phyloP scores from a whole-genome alignment of 2,888 invertebrate genomes.

The Nycteola revayana region DNA sequence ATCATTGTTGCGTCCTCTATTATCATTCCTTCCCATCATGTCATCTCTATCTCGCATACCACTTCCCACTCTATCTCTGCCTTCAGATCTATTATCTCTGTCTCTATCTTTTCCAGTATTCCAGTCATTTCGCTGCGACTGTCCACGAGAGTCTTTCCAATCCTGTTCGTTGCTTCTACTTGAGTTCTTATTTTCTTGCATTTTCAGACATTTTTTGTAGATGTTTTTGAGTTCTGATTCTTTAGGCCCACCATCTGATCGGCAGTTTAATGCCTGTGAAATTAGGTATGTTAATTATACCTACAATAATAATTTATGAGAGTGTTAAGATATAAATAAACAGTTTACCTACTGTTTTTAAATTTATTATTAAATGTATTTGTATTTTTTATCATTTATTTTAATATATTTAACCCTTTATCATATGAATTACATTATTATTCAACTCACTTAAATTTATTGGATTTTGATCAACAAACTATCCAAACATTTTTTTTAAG shows the following conservation, averaged over 20 bases:
- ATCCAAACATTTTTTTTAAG: no score
- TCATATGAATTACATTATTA: no score
- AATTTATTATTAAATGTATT: no score
- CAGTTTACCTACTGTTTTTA: no score
- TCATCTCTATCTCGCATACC: constrained; percentile 31
- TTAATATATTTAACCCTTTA: no score
- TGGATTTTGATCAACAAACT: no score
- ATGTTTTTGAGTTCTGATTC: constrained; percentile 82
- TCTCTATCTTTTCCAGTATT: constrained; percentile 36
- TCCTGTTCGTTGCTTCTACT: constrained; percentile 48
- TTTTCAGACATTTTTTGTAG: constrained; percentile 80
- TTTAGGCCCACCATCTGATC: constrained; percentile 80
- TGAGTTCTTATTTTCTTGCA: constrained; percentile 54
- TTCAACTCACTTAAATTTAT: no score
- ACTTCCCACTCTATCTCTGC: constrained; percentile 26
- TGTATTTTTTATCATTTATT: no score
- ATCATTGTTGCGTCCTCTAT: constrained; percentile 17
- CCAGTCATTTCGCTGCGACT: constrained; percentile 43
- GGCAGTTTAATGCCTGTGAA: constrained; percentile 80
- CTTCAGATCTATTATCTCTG: constrained; percentile 32
- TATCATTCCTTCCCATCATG: constrained; percentile 35
- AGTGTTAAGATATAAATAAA: no score
- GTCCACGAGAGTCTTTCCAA: constrained; percentile 46
- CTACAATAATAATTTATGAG: no score
- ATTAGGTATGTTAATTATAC: no score